Evolutionary conservation across 2,797 vertebrate genomes (phyloP).

Genomic region (Hippoglossus hippoglossus): DNA sequence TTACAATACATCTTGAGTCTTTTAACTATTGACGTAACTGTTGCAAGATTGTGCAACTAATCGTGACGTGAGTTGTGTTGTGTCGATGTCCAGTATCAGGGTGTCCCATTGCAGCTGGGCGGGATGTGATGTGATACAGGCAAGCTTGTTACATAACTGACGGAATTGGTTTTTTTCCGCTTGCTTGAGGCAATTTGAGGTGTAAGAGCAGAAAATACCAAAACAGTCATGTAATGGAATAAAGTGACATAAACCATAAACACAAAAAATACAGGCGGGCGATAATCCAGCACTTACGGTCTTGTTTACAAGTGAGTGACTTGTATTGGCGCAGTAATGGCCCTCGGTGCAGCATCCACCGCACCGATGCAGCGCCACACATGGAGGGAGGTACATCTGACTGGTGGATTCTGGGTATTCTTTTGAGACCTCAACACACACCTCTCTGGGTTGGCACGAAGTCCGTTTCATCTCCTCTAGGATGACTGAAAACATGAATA

Average conservation of each 20-base stretch:
- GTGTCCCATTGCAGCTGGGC: slow-evolving; percentile 32
- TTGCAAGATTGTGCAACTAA: slow-evolving; percentile 36
- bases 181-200: slow-evolving; percentile 23
- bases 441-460: slow-evolving; percentile 80
- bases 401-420: slow-evolving; percentile 83
- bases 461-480: slow-evolving; percentile 82
- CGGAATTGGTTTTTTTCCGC: slow-evolving; percentile 25
- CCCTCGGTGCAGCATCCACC: slow-evolving; percentile 85
- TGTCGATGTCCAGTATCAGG: slow-evolving; percentile 35
- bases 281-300: slow-evolving; percentile 65
- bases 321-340: slow-evolving; percentile 80
- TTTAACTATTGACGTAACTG: slow-evolving; percentile 30
- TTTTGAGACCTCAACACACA: slow-evolving; percentile 83
- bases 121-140: slow-evolving; percentile 23
- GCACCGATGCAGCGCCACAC: slow-evolving; percentile 83
- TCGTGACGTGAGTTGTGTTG: slow-evolving; percentile 7
- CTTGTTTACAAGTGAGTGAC: slow-evolving; percentile 78
- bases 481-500: slow-evolving; percentile 70
- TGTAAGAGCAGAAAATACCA: slow-evolving; percentile 24
- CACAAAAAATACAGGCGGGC: too few species aligned
- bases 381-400: slow-evolving; percentile 81
- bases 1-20: not conserved
- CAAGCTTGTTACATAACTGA: slow-evolving; percentile 36
- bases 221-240: not conserved
- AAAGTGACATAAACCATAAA: not conserved